A percentile compares a stretch with the other conserved stretches of the same genome.
phyloP scores from a whole-genome alignment of 2,888 invertebrate species.

The Meghimatium bilineatum region DNA sequence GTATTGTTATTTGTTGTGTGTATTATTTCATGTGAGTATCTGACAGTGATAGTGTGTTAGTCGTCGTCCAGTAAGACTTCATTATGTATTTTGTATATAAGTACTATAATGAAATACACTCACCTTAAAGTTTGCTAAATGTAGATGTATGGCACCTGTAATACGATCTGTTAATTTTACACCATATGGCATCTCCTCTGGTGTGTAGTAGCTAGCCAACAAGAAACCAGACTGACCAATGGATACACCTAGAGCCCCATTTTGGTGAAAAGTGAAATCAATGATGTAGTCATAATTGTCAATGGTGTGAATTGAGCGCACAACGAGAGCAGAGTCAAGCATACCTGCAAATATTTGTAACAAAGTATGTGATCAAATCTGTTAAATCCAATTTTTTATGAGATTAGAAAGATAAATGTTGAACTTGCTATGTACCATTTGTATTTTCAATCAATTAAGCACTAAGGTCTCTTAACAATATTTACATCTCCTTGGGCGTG shows the following conservation, averaged over 20 bases:
- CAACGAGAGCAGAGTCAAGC: constrained; percentile 35
- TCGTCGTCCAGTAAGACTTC: no score
- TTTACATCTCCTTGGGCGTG: no score
- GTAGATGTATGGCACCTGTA: constrained; percentile 64
- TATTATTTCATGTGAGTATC: no score
- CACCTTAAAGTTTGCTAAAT: constrained; percentile 68
- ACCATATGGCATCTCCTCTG: constrained; percentile 55
- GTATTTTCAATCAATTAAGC: no score
- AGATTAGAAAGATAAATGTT: no score
- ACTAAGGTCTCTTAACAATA: no score
- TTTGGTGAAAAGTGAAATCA: constrained; percentile 69
- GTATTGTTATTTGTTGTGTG: no score
- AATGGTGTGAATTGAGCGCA: constrained; percentile 60
- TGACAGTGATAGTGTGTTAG: no score
- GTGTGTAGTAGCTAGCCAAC: constrained; percentile 54
- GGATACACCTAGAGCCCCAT: constrained; percentile 29
- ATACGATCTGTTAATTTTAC: constrained; percentile 60
- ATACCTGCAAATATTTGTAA: constrained; percentile 41
- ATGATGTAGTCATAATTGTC: constrained; percentile 71
- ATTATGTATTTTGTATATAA: no score
- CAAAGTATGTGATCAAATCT: no score
- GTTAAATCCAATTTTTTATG: no score
- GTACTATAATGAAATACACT: constrained; percentile 46
- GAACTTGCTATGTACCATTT: no score
- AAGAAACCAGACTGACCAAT: constrained; percentile 67